Conservation (phyloP, 2,888 invertebrate species). For the Trichopoda pennipes region DNA sequence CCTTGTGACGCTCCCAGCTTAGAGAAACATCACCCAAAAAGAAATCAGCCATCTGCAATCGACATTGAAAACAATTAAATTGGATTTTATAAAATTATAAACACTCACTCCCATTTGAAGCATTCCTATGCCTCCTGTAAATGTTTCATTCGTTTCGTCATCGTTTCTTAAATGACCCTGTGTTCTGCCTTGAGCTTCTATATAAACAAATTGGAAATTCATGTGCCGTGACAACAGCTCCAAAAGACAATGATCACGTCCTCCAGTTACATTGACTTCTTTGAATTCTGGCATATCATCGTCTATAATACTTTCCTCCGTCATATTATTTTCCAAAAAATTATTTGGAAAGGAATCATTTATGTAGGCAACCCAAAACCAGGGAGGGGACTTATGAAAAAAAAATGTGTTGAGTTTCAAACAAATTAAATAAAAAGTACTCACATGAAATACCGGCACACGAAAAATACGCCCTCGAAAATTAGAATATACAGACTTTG, state of each 20-base stretch:
- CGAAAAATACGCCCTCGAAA: slow-evolving; percentile 85
- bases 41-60: slow-evolving; percentile 83
- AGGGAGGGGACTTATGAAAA: slow-evolving; percentile 84
- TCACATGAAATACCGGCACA: slow-evolving; percentile 88
- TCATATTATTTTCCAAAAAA: slow-evolving; percentile 10
- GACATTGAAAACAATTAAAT: background rate
- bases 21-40: slow-evolving; percentile 89
- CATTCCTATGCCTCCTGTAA: slow-evolving; percentile 87
- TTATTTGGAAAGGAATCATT: slow-evolving; percentile 79
- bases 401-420: background rate
- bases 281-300: slow-evolving; percentile 58
- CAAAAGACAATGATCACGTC: slow-evolving; percentile 87
- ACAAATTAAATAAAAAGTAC: slow-evolving; percentile 65
- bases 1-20: slow-evolving; percentile 87
- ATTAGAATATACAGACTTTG: slow-evolving; percentile 84
- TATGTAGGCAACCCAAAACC: slow-evolving; percentile 87
- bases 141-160: slow-evolving; percentile 84
- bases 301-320: slow-evolving; percentile 62
- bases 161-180: slow-evolving; percentile 84
- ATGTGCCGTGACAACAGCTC: slow-evolving; percentile 85
- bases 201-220: slow-evolving; percentile 87
- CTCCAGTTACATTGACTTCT: slow-evolving; percentile 83
- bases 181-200: slow-evolving; percentile 87
- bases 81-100: background rate
- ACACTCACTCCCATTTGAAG: slow-evolving; percentile 85